Base-by-base conservation (phyloP, 2,888 invertebrate genomes). In the Abrostola tripartita region DNA sequence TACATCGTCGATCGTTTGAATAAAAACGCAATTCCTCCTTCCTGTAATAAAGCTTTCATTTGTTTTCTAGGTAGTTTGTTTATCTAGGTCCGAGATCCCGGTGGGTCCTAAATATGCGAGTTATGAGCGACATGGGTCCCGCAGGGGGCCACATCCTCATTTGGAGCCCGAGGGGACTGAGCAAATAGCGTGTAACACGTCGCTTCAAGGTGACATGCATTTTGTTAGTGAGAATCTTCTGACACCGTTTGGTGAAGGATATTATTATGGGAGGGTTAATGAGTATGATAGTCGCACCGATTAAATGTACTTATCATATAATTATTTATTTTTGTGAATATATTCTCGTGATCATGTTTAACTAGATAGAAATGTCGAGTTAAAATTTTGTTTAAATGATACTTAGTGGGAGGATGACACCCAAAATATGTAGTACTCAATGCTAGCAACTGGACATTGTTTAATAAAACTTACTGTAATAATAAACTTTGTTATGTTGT, bases 171-270 rank as follows among this genome's bases (percentile, higher is more conserved):
- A 80, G 86, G 87, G 86, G 82, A 75, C 85, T 86, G 88, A 90
- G 81, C 79, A 88, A 90, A 88, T 88, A 78, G 90, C 88, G 90
- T 89, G 89, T 86, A 86, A 87, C 90, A 90, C 81, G 80, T 85
- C 82, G 82, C 74, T 76, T 71, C 89, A 90, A 90, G 90, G 90
- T 90, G 89, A 90, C 82, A 82, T 68, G 69, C 56, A 68, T 63
- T 68, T 61, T 55, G 56, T 62, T 54, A 66, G 61, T 76, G 76
- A 68, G 74, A 79, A 77, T 61, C 53, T 54, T 12, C 10, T 70
- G 67, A 68, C 58, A 64, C 51, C 49, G 24, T 37, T 72, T 61
- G 59, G 36, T 59, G 51, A 44, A 51, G 60, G 72, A 57, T 65
- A 54, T 64, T 35, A 8, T 24, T 49, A 38, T 65, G 49, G 14